These are phyloP conservation scores for Deroptyus accipitrinus DNA, from an alignment of 2,113 vertebrate genomes.

Conservation along the genomic window DNA sequence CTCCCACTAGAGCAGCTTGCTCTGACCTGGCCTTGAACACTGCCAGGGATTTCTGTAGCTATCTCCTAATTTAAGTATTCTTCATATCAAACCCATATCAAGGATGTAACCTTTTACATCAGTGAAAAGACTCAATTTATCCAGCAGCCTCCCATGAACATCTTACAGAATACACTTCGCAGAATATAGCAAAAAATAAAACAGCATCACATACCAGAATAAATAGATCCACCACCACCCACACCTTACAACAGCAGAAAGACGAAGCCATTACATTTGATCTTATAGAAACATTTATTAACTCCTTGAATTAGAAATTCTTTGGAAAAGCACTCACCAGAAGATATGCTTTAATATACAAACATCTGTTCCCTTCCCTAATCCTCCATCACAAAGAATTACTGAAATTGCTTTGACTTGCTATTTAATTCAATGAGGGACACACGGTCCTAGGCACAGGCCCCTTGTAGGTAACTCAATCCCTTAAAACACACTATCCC, in stretches of 20 bases:
- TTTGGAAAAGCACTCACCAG: neutral
- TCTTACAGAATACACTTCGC: neutral
- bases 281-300: neutral
- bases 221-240: conserved; percentile 4
- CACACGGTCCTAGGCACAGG: neutral
- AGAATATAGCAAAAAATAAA: neutral
- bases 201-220: neutral
- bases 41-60: neutral
- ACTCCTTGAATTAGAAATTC: neutral
- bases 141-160: neutral
- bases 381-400: neutral
- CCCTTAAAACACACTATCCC: neutral
- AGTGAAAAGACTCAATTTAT: neutral
- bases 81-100: neutral
- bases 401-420: neutral
- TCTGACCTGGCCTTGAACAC: neutral
- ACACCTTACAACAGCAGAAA: neutral
- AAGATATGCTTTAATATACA: neutral
- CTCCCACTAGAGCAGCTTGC: too few relatives aligned
- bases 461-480: neutral
- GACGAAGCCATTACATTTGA: neutral
- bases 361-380: neutral
- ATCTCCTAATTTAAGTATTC: neutral
- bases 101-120: neutral
- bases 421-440: neutral